These are phyloP conservation scores for Colletes gigas DNA, from an alignment of 1,140 invertebrate genomes.

Conservation along the genomic window DNA sequence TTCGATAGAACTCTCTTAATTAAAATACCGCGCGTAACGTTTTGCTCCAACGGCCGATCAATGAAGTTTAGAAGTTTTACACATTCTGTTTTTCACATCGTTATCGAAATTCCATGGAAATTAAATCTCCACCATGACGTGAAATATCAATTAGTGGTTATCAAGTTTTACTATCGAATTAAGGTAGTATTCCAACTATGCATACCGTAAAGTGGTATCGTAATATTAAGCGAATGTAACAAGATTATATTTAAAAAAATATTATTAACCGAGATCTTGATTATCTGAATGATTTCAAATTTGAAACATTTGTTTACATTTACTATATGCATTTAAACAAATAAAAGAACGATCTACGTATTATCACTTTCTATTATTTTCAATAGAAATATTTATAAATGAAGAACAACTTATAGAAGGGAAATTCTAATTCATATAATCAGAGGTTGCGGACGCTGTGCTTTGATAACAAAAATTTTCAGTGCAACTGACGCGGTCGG, in stretches of 20 bases:
- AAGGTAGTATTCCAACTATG: slow-evolving; percentile 14
- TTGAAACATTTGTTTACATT: too few relatives aligned
- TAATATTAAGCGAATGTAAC: not conserved
- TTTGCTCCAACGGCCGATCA: too few relatives aligned
- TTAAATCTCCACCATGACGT: not conserved
- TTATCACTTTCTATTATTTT: not conserved
- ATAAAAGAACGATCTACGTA: too few relatives aligned
- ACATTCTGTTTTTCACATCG: not conserved
- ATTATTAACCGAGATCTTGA: not conserved
- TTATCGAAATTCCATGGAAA: slow-evolving; percentile 15
- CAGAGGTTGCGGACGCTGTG: not conserved
- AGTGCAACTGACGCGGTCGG: not conserved
- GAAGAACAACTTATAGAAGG: too few relatives aligned
- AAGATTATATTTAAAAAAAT: not conserved
- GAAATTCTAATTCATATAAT: too few relatives aligned
- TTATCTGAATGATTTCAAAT: too few relatives aligned
- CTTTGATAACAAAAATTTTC: not conserved
- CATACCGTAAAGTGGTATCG: not conserved
- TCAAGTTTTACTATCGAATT: slow-evolving; percentile 21
- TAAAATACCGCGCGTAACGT: too few relatives aligned
- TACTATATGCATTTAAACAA: too few relatives aligned
- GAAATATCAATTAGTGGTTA: slow-evolving; percentile 36
- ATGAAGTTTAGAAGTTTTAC: not conserved
- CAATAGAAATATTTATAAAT: too few relatives aligned
- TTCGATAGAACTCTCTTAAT: too few relatives aligned